A percentile compares a stretch with the other conserved stretches of the same genome.
phyloP scores from a whole-genome alignment of 2,797 vertebrate genomes.

The Paguma larvata region DNA sequence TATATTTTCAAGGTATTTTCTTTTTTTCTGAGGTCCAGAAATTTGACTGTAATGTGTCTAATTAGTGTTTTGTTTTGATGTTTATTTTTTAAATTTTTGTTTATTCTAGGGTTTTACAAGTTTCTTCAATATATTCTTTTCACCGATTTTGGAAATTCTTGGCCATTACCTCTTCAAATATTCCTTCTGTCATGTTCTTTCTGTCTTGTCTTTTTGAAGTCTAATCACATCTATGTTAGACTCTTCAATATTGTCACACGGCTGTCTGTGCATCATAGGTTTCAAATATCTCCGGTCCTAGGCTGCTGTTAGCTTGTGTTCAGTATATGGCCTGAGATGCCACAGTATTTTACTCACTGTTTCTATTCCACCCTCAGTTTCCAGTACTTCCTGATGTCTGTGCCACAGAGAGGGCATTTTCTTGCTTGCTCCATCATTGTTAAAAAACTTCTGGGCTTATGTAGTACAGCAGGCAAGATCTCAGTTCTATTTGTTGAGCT shows the following conservation, averaged over 20 bases:
- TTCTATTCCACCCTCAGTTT: background rate
- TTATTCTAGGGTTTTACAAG: background rate
- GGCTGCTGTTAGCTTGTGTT: background rate
- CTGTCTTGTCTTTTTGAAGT: background rate
- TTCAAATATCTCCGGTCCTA: background rate
- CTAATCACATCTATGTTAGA: background rate
- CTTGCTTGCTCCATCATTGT: background rate
- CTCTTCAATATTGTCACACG: background rate
- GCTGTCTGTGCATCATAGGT: background rate
- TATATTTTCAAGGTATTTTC: background rate
- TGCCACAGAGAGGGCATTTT: background rate
- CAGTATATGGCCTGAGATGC: background rate
- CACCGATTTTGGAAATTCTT: background rate
- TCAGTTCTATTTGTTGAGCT: background rate
- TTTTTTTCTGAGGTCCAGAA: background rate
- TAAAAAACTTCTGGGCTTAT: background rate
- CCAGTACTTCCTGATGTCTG: background rate
- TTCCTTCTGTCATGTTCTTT: background rate
- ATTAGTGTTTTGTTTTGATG: background rate
- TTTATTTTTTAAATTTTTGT: background rate
- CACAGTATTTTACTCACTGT: background rate
- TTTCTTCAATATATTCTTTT: conserved; percentile 34
- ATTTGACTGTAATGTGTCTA: background rate
- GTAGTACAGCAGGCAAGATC: background rate
- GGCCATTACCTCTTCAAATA: background rate